phyloP scores from a whole-genome alignment of 1,140 invertebrate genomes.

The Bombus pyrosoma region DNA sequence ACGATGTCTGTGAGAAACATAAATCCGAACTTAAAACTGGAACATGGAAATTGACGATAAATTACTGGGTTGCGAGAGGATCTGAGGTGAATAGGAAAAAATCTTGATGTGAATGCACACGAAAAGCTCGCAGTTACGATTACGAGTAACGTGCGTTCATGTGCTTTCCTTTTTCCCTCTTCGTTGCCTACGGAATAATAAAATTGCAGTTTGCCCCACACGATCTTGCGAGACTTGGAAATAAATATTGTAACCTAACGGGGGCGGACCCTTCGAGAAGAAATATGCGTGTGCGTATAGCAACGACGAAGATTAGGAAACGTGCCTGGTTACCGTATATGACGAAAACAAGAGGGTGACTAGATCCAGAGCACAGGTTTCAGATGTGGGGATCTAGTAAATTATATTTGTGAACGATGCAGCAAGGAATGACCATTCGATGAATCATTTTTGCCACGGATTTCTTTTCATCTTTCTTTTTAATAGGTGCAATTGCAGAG shows the following conservation, averaged over 20 bases:
- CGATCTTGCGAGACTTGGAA: constrained; percentile 9
- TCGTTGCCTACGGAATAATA: not conserved
- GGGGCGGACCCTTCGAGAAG: not conserved
- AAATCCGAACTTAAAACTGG: not conserved
- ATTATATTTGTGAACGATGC: not conserved
- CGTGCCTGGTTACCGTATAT: not conserved
- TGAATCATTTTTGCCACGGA: too few relatives aligned
- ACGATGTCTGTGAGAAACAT: not conserved
- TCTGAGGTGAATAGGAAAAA: constrained; percentile 13
- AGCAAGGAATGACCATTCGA: too few relatives aligned
- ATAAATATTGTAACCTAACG: constrained; percentile 30
- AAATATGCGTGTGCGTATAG: not conserved
- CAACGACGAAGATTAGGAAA: constrained; percentile 6
- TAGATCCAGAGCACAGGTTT: not conserved
- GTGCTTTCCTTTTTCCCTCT: constrained; percentile 21
- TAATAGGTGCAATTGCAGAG: too few relatives aligned
- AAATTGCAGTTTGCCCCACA: constrained; percentile 19
- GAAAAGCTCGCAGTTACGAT: not conserved
- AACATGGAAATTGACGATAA: not conserved
- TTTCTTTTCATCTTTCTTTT: too few relatives aligned
- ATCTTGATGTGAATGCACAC: not conserved
- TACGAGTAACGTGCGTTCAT: constrained; percentile 10
- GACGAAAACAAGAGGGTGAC: not conserved
- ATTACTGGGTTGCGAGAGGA: constrained; percentile 25
- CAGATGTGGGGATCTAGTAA: not conserved